phyloP scores from a whole-genome alignment of 2,888 invertebrate species.

The Callinectes sapidus region DNA sequence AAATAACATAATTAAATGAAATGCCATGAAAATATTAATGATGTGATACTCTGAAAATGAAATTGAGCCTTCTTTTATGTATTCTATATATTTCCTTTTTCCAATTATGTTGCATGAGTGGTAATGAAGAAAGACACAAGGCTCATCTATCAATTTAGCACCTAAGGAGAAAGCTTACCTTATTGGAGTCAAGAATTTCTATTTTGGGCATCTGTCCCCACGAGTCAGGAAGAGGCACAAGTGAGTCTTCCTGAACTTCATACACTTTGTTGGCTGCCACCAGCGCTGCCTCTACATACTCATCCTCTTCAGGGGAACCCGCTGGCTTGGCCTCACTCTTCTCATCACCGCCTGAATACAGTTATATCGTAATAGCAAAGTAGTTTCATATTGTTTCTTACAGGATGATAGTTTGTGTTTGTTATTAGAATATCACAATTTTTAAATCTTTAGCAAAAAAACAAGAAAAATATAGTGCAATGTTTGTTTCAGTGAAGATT shows the following conservation, averaged over 20 bases:
- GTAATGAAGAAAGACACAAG: neutral
- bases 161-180: conserved; percentile 78
- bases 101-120: neutral
- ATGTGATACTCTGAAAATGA: neutral
- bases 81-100: neutral
- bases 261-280: conserved; percentile 90
- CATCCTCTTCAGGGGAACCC: conserved; percentile 87
- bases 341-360: conserved; percentile 61
- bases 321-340: conserved; percentile 61
- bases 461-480: too few species aligned
- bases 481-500: neutral
- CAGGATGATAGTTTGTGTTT: neutral
- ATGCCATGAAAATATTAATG: neutral
- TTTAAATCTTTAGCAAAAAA: neutral
- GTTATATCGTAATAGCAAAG: neutral
- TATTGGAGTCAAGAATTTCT: conserved; percentile 87
- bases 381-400: neutral
- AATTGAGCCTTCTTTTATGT: neutral
- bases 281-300: conserved; percentile 89
- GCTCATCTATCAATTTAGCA: neutral
- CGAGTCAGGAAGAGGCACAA: conserved; percentile 87
- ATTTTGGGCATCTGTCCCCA: conserved; percentile 92
- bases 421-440: neutral
- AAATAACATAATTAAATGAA: neutral
- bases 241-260: conserved; percentile 83